Percentiles rank a stretch among this genome's conserved stretches.
These are phyloP conservation scores for Myzus persicae DNA, from an alignment of 1,140 invertebrate genomes.

Conservation along the genomic window DNA sequence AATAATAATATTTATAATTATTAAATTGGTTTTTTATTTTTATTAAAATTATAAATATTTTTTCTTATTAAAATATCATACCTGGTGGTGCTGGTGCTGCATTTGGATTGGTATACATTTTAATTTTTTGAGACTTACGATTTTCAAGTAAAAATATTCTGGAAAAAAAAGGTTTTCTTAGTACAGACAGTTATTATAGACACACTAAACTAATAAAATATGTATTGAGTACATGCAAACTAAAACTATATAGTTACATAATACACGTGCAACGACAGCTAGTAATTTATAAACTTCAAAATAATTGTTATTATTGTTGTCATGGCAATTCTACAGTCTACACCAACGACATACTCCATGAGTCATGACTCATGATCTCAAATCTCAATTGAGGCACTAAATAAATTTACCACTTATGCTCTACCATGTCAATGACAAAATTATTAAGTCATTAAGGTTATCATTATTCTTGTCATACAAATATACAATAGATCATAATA, in stretches of 20 bases:
- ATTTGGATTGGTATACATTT: constrained; percentile 42
- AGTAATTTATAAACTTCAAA: no score
- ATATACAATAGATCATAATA: background rate
- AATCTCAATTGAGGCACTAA: background rate
- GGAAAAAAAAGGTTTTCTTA: background rate
- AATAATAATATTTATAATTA: background rate
- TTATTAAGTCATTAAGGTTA: background rate
- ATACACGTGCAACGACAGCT: no score
- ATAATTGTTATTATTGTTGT: background rate
- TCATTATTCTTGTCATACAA: background rate
- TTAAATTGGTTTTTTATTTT: background rate
- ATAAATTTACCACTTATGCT: background rate
- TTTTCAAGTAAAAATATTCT: background rate
- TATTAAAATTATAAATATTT: background rate
- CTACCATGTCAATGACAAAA: background rate
- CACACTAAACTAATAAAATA: background rate
- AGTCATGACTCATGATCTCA: background rate
- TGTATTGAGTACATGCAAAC: background rate
- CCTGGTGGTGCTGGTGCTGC: background rate
- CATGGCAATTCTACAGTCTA: background rate
- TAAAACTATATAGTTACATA: no score
- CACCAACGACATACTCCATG: background rate
- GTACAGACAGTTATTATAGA: background rate
- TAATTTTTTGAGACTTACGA: background rate
- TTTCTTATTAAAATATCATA: background rate